Conservation (phyloP, 2,888 invertebrate species). For the Melolontha melolontha region DNA sequence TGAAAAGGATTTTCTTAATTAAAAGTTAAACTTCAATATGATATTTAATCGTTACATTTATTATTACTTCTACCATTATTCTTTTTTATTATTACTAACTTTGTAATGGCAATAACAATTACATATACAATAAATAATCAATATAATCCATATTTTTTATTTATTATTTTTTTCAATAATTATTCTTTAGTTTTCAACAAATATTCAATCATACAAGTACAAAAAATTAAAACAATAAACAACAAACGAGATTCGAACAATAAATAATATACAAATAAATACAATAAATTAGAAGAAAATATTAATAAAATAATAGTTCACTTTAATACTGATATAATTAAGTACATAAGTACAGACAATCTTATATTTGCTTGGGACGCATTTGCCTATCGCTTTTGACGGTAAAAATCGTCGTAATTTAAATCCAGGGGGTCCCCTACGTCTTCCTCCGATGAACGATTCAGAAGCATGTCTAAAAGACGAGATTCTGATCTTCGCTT, state of each 20-base stretch:
- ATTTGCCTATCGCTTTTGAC: conserved; percentile 33
- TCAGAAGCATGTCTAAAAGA: conserved; percentile 52
- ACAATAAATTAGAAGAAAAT: conserved; percentile 4
- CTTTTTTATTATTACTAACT: too few relatives aligned
- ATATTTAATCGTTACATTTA: too few relatives aligned
- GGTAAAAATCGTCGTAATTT: conserved; percentile 45
- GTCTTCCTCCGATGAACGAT: conserved; percentile 50
- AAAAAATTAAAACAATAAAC: conserved; percentile 8
- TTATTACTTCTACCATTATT: too few relatives aligned
- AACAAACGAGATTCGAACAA: not conserved
- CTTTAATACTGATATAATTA: conserved; percentile 36
- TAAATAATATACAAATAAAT: conserved; percentile 8
- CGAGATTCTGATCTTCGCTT: conserved; percentile 58
- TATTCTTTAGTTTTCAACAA: conserved; percentile 3
- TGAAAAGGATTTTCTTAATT: too few relatives aligned
- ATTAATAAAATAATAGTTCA: conserved; percentile 11
- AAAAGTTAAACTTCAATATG: too few relatives aligned
- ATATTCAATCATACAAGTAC: conserved; percentile 4
- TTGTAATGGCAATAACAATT: too few relatives aligned
- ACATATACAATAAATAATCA: too few relatives aligned
- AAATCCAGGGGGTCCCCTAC: conserved; percentile 40
- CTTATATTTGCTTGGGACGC: not conserved
- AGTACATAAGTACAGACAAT: conserved; percentile 12
- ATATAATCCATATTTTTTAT: conserved; percentile 1
- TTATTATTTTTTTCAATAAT: conserved; percentile 14